phyloP scores from a whole-genome alignment of 2,797 vertebrate species.

The Sebastolobus alascanus region DNA sequence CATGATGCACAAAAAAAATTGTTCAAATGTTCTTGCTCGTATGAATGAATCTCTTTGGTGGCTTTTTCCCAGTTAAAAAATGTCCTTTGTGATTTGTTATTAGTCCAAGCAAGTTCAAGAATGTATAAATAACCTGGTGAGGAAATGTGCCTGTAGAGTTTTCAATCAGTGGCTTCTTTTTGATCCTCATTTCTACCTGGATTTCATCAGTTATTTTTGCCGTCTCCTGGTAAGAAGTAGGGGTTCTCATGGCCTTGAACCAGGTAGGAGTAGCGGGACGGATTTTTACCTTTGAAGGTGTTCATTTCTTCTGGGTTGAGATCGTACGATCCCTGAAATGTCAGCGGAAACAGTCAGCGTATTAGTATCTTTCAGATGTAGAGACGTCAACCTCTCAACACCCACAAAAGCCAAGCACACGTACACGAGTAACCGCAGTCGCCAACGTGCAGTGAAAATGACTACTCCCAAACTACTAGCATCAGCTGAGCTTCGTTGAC shows the following conservation, averaged over 20 bases:
- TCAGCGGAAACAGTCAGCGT: slow-evolving; percentile 17
- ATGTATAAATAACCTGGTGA: slow-evolving; percentile 31
- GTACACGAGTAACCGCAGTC: slow-evolving; percentile 2
- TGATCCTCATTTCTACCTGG: background rate
- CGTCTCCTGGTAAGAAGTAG: slow-evolving; percentile 82
- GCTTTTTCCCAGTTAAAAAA: slow-evolving; percentile 1
- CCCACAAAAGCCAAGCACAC: slow-evolving; percentile 9
- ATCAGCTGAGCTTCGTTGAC: slow-evolving; percentile 22
- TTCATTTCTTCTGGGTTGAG: slow-evolving; percentile 76
- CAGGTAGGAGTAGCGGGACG: slow-evolving; percentile 85
- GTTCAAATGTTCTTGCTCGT: slow-evolving; percentile 12
- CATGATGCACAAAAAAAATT: background rate
- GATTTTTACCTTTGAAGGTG: slow-evolving; percentile 84
- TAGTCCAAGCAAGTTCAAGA: slow-evolving; percentile 8
- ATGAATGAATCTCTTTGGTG: slow-evolving; percentile 66
- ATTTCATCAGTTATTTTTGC: slow-evolving; percentile 43
- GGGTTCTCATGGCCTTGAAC: slow-evolving; percentile 87
- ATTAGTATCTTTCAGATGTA: slow-evolving; percentile 18
- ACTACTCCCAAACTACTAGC: slow-evolving; percentile 22
- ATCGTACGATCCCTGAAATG: slow-evolving; percentile 83
- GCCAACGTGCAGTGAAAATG: slow-evolving; percentile 7
- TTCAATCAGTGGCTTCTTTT: slow-evolving; percentile 25
- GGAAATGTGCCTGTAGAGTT: slow-evolving; percentile 26
- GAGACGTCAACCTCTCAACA: background rate
- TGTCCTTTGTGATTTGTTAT: slow-evolving; percentile 29